Evolutionary conservation across 2,797 vertebrate species (phyloP).

Genomic region (Harpagifer antarcticus): DNA sequence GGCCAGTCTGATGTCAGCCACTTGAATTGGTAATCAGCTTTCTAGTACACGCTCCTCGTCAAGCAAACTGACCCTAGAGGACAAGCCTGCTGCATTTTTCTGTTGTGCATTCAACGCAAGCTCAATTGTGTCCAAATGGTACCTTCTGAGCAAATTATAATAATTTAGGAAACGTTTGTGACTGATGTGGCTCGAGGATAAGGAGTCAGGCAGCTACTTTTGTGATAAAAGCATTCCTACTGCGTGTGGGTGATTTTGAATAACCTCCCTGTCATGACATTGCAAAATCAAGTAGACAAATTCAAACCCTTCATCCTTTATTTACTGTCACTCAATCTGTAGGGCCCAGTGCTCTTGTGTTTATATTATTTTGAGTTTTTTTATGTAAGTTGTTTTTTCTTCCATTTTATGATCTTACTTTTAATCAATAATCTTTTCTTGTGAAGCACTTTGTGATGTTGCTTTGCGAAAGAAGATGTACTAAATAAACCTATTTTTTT

Average conservation of each 20-base stretch:
- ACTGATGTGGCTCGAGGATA: slow-evolving; percentile 18
- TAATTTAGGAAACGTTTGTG: not conserved
- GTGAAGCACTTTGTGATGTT: too few species aligned
- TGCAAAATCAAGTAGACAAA: not conserved
- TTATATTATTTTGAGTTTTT: too few species aligned
- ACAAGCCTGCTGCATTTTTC: slow-evolving; percentile 10
- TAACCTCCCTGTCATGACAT: not conserved
- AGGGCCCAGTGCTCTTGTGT: too few species aligned
- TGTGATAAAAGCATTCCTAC: not conserved
- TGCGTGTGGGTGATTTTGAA: not conserved
- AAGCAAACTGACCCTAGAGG: not conserved
- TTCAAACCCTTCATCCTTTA: not conserved
- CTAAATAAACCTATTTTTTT: too few species aligned
- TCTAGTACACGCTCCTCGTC: not conserved
- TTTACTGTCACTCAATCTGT: slow-evolving; percentile 3
- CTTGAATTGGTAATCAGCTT: slow-evolving; percentile 1
- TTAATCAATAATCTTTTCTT: too few species aligned
- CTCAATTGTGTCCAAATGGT: slow-evolving; percentile 8
- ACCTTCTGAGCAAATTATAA: not conserved
- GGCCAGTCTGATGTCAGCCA: not conserved
- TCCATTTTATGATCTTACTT: too few species aligned
- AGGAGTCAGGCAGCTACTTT: slow-evolving; percentile 4
- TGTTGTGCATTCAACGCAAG: slow-evolving; percentile 6
- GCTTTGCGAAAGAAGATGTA: too few species aligned
- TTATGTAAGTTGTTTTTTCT: too few species aligned